A percentile compares a stretch with the other conserved stretches of the same genome.
Evolutionary conservation across 64 coral and sea anemone genomes (phyloP).

Genomic region (Montipora capricornis): DNA sequence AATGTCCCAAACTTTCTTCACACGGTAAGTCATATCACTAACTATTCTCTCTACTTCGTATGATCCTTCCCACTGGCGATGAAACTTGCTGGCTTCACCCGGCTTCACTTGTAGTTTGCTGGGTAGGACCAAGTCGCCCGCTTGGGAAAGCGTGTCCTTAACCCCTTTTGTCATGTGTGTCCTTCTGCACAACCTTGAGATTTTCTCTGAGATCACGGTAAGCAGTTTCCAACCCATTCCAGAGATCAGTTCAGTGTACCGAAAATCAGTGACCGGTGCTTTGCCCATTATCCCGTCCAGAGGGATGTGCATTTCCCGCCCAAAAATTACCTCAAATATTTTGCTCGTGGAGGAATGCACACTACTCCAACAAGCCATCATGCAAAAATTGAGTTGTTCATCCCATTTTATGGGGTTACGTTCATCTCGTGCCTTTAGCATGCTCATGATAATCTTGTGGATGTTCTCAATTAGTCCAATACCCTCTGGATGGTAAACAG

Average conservation of each 20-base stretch:
- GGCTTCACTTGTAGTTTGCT: no score
- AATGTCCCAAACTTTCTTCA: no score
- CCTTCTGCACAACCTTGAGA: slow-evolving; percentile 6
- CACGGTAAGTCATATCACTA: no score
- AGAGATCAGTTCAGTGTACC: slow-evolving; percentile 25
- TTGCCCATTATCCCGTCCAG: slow-evolving; percentile 60
- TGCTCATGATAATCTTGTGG: slow-evolving; percentile 39
- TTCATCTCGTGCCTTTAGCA: slow-evolving; percentile 55
- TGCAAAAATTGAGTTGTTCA: slow-evolving; percentile 11
- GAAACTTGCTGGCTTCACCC: no score
- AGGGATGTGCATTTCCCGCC: slow-evolving; percentile 35
- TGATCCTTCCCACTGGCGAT: no score
- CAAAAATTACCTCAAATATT: slow-evolving; percentile 13
- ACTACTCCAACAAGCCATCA: no score
- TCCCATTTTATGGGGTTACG: slow-evolving; percentile 32
- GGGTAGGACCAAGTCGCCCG: slow-evolving; percentile 22
- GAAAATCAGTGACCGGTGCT: background rate
- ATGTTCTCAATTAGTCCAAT: slow-evolving; percentile 71
- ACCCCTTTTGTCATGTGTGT: slow-evolving; percentile 30
- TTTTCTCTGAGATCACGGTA: slow-evolving; percentile 44
- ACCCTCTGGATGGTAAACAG: slow-evolving; percentile 66
- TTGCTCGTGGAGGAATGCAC: background rate
- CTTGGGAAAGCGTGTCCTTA: slow-evolving; percentile 28
- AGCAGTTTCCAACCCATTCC: background rate
- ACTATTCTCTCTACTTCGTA: no score